A percentile compares a stretch with the other conserved stretches of the same genome.
phyloP scores from a whole-genome alignment of 1,140 invertebrate species.

The Adoxophyes honmai region DNA sequence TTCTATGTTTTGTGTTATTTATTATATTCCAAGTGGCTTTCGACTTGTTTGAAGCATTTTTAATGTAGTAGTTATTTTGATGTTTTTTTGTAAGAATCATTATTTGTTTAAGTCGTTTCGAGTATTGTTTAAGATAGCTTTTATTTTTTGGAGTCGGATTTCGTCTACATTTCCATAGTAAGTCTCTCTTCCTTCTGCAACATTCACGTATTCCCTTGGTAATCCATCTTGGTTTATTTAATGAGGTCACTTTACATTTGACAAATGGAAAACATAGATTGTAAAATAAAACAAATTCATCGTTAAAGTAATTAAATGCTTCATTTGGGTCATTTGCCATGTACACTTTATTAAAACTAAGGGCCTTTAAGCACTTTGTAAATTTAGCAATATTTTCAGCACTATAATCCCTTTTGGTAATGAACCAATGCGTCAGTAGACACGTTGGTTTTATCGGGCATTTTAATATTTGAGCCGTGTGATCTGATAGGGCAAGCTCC shows the following conservation, averaged over 20 bases:
- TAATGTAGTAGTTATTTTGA: neutral
- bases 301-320: neutral
- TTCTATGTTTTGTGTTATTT: neutral
- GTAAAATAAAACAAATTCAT: slow-evolving; percentile 2
- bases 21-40: slow-evolving; percentile 12
- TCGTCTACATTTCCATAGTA: neutral
- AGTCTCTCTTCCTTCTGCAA: slow-evolving; percentile 11
- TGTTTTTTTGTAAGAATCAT: slow-evolving; percentile 10
- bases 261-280: slow-evolving; percentile 13
- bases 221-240: slow-evolving; percentile 6
- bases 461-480: slow-evolving; percentile 16
- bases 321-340: neutral
- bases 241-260: neutral
- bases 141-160: neutral
- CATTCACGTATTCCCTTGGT: neutral
- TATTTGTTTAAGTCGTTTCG: neutral
- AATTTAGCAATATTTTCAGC: slow-evolving; percentile 6
- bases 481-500: slow-evolving; percentile 25
- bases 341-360: neutral
- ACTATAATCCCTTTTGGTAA: neutral
- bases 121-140: slow-evolving; percentile 1
- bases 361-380: neutral
- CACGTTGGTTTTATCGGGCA: neutral
- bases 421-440: neutral
- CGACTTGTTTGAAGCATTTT: neutral